phyloP scores from a whole-genome alignment of 1,140 invertebrate genomes.

The Mycetomoellerius zeteki region DNA sequence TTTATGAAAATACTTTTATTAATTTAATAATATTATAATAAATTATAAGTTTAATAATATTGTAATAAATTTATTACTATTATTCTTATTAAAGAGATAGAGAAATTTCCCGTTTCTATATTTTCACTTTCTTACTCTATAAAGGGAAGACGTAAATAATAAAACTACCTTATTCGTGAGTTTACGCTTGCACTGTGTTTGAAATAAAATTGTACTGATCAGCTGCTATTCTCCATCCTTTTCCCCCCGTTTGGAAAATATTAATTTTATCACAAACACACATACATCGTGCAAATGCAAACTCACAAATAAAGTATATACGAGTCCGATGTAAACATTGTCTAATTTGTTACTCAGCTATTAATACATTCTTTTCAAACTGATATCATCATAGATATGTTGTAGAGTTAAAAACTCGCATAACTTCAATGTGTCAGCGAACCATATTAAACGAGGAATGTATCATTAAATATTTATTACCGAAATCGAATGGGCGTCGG shows the following conservation, averaged over 20 bases:
- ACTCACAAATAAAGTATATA: background rate
- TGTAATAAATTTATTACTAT: no score
- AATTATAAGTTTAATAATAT: no score
- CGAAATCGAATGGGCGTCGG: background rate
- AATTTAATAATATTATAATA: background rate
- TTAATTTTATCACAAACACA: constrained; percentile 1
- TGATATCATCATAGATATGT: background rate
- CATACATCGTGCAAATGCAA: background rate
- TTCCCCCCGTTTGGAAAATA: background rate
- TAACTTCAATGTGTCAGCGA: constrained; percentile 21
- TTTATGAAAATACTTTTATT: background rate
- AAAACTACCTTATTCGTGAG: no score
- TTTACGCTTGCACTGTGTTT: no score
- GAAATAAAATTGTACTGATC: background rate
- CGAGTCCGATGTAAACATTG: background rate
- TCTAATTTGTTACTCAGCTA: constrained; percentile 26
- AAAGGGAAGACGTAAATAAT: no score
- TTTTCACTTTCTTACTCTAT: no score
- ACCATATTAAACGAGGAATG: background rate
- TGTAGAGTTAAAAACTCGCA: constrained; percentile 13
- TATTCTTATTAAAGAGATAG: no score
- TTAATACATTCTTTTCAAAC: background rate
- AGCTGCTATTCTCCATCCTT: background rate
- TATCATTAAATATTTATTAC: constrained; percentile 29
- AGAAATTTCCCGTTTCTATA: no score